phyloP scores from a whole-genome alignment of 1,140 invertebrate genomes.

The Cyclina sinensis region DNA sequence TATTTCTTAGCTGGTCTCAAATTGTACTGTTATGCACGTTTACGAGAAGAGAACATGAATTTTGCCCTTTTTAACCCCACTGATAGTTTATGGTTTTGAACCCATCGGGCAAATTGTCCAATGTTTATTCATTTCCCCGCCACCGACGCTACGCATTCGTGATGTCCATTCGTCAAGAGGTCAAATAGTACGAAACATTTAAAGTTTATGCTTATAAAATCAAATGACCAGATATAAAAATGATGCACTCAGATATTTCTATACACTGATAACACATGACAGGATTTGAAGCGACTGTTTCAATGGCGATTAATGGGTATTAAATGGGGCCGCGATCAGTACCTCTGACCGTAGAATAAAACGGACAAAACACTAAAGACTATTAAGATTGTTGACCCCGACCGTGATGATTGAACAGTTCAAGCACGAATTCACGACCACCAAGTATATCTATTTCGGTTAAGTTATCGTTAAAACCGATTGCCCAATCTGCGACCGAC shows the following conservation, averaged over 20 bases:
- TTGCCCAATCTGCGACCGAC: too few species aligned
- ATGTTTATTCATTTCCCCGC: slow-evolving; percentile 5
- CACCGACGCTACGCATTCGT: not conserved
- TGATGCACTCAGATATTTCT: slow-evolving; percentile 21
- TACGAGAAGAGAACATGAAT: not conserved
- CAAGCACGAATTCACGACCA: too few species aligned
- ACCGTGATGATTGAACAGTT: too few species aligned
- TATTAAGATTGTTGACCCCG: too few species aligned
- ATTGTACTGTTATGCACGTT: not conserved
- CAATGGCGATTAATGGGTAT: not conserved
- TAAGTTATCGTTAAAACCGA: too few species aligned
- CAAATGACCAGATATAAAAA: slow-evolving; percentile 41
- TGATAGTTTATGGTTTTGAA: slow-evolving; percentile 42
- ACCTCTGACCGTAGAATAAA: not conserved
- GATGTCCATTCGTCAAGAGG: slow-evolving; percentile 24
- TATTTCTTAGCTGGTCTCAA: not conserved
- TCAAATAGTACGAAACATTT: not conserved
- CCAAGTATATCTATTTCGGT: too few species aligned
- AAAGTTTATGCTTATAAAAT: slow-evolving; percentile 35
- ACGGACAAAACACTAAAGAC: not conserved
- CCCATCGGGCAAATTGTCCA: slow-evolving; percentile 22
- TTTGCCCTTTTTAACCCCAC: slow-evolving; percentile 25
- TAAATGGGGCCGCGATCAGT: not conserved
- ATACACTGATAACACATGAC: not conserved
- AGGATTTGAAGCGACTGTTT: slow-evolving; percentile 3